Conservation (phyloP, 2,113 vertebrate species). For the Eulemur macaco region DNA sequence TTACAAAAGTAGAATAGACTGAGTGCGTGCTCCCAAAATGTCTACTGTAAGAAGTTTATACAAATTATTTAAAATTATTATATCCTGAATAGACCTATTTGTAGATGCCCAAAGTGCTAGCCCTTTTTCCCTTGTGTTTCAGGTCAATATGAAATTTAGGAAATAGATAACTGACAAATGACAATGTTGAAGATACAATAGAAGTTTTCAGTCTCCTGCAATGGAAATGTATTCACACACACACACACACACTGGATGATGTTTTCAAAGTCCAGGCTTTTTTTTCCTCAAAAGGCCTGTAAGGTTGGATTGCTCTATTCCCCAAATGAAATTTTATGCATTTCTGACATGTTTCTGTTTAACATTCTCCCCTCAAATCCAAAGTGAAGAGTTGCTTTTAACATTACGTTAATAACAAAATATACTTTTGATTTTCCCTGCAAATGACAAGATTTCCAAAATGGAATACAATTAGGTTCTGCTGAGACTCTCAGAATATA, state of each 20-base stretch:
- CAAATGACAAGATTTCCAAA: neutral
- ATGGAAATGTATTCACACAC: neutral
- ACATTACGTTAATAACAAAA: neutral
- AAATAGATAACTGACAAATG: neutral
- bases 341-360: neutral
- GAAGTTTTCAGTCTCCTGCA: neutral
- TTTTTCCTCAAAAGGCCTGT: neutral
- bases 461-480: neutral
- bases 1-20: neutral
- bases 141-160: neutral
- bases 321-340: neutral
- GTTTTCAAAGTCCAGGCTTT: neutral
- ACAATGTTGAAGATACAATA: neutral
- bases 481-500: neutral
- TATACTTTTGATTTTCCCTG: neutral
- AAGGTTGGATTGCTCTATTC: neutral
- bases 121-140: neutral
- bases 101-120: neutral
- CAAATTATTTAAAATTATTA: neutral
- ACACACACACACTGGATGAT: neutral
- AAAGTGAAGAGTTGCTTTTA: neutral
- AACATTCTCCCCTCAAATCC: rapidly evolving
- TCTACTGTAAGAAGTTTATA: neutral
- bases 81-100: neutral
- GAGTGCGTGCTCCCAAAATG: neutral